These are phyloP conservation scores for Ceyx margarethae DNA, from an alignment of 2,113 vertebrate genomes.

Conservation along the genomic window DNA sequence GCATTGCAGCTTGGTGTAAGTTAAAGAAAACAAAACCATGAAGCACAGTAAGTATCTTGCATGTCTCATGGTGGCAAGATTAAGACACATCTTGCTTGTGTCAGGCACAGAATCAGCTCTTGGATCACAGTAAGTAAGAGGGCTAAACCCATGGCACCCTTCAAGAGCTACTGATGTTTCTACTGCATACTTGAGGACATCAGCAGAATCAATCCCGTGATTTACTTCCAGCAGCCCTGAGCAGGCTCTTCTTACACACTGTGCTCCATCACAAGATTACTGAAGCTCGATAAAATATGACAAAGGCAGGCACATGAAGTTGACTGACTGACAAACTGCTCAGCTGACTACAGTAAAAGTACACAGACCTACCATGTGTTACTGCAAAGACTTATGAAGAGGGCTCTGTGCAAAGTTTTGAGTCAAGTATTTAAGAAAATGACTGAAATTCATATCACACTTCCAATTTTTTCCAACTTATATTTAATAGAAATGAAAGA, in stretches of 20 bases:
- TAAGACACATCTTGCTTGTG: not conserved
- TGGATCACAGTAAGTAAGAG: not conserved
- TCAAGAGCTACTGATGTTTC: not conserved
- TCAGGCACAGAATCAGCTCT: not conserved
- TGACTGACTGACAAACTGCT: not conserved
- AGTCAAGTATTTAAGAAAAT: not conserved
- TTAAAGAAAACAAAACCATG: not conserved
- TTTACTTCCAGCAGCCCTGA: not conserved
- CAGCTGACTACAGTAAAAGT: not conserved
- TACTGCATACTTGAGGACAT: not conserved
- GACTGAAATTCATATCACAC: fast-evolving
- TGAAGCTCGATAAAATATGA: not conserved
- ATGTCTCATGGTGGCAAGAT: not conserved
- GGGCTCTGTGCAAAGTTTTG: not conserved
- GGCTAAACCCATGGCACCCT: not conserved
- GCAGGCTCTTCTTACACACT: not conserved
- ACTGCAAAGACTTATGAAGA: not conserved
- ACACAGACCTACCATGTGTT: not conserved
- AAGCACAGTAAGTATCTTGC: not conserved
- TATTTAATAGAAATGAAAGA: not conserved
- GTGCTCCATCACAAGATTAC: not conserved
- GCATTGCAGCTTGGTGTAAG: not conserved
- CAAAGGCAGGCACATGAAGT: not conserved
- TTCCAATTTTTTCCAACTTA: not conserved
- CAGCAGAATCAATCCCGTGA: not conserved